phyloP scores from a whole-genome alignment of 2,888 invertebrate genomes.

The Microplitis manilae region DNA sequence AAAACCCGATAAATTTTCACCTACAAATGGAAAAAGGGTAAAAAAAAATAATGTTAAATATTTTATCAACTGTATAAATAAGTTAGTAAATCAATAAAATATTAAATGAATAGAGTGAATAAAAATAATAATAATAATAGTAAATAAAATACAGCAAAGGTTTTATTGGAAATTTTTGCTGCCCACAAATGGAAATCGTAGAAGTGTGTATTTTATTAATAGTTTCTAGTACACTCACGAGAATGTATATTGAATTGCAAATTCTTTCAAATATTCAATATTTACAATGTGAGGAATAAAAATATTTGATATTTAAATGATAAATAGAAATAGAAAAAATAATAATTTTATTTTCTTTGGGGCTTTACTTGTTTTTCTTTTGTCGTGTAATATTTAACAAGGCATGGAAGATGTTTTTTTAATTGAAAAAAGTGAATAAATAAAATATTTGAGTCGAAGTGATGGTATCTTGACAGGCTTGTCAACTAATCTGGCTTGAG shows the following conservation, averaged over 20 bases:
- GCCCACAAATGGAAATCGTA: background rate
- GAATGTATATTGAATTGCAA: background rate
- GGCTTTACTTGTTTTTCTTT: too few species aligned
- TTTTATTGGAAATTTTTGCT: slow-evolving; percentile 6
- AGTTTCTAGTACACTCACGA: background rate
- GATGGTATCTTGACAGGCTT: background rate
- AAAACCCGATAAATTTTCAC: slow-evolving; percentile 1
- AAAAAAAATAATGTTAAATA: background rate
- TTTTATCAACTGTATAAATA: too few species aligned
- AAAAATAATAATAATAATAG: slow-evolving; percentile 1
- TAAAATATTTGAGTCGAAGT: background rate
- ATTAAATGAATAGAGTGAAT: background rate
- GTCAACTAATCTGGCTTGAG: background rate
- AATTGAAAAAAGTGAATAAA: background rate
- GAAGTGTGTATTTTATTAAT: background rate
- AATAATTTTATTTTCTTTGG: background rate
- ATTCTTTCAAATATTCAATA: slow-evolving; percentile 11
- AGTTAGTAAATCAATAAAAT: background rate
- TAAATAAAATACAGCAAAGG: background rate
- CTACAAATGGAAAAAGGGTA: background rate
- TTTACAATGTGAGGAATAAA: background rate
- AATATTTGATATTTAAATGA: background rate
- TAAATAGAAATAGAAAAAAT: background rate
- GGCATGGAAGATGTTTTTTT: background rate
- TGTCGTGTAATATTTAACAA: too few species aligned